Conservation (phyloP, 2,888 invertebrate species). For the Chalcosyrphus nemorum region DNA sequence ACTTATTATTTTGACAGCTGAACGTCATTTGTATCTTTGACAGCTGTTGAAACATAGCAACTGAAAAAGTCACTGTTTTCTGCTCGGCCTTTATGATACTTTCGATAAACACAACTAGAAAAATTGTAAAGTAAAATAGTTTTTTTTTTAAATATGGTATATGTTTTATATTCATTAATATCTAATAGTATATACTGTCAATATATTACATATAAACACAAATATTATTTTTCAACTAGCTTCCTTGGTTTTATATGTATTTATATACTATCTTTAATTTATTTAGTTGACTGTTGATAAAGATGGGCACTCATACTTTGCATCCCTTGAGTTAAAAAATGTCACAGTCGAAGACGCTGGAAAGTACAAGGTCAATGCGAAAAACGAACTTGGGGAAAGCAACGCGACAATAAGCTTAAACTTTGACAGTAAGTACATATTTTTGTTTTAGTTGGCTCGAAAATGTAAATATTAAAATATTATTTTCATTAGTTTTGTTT, state of each 20-base stretch:
- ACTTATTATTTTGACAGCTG: too few species aligned
- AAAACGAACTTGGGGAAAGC: conserved; percentile 98
- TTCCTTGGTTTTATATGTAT: neutral
- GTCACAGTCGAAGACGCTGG: conserved; percentile 98
- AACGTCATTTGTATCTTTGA: too few species aligned
- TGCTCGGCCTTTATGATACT: too few species aligned
- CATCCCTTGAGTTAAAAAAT: conserved; percentile 95
- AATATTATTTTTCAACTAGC: neutral
- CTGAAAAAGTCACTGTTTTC: too few species aligned
- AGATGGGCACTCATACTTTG: conserved; percentile 96
- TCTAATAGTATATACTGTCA: too few species aligned
- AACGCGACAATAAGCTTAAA: conserved; percentile 98
- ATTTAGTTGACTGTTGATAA: conserved; percentile 92
- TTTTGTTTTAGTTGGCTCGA: neutral
- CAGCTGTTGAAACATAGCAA: too few species aligned
- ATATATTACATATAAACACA: neutral
- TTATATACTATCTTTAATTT: conserved; percentile 25
- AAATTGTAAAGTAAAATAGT: too few species aligned
- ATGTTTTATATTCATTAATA: too few species aligned
- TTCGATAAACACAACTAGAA: too few species aligned
- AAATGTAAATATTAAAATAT: neutral
- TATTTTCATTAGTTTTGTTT: neutral
- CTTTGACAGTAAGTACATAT: conserved; percentile 95
- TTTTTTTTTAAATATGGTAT: too few species aligned
- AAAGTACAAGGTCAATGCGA: conserved; percentile 97